Evolutionary conservation across 2,113 vertebrate genomes (phyloP), one percentile per base, ranked within the genome.

Genomic region (Labeo catla): DNA sequence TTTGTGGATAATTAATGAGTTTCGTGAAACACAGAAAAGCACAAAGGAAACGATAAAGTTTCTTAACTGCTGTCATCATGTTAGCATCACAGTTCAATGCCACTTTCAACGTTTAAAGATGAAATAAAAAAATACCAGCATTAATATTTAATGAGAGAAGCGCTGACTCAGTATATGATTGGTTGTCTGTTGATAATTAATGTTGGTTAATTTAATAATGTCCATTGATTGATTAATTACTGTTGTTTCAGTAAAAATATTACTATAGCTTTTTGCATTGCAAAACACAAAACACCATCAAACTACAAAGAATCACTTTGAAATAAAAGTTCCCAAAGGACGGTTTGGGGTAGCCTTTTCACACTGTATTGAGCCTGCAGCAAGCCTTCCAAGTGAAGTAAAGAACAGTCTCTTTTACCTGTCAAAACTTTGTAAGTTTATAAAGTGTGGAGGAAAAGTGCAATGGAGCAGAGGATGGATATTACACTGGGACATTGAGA

Each of bases 371-470:
- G 15, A 66, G 79, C 79, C 79, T 19, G 59, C 79, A 81, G 79
- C 59, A 65, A 65, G n/a, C 45, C 39, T 28, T 34, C 47, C 79
- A 81, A 65, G 39, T 49, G 8, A 8, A 34, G 79, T 81, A 49
- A 81, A 66, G 43, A 47, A 34, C 79, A 81, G 79, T 13, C 59
- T 81, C 45, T 81, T 81, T 15, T 49, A 65, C 59, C 79, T 49
- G 79, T 81, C 59, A 66, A 66, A 81, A 49, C 79, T 81, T 65
- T 66, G 79, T 15, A 81, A 3, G 43, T 49, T 81, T 66, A 65
- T 9, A 66, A 66, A 81, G 6, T 61, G 36, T 81, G 36, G 78
- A 23, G 59, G n/a, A 65, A 47, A 81, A 49, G n/a, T 81, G 79
- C 59, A 81, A 6, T 19, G 39, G 77, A 80, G 57, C 77, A 63